Evolutionary conservation across 2,888 invertebrate genomes (phyloP).

Genomic region (Lypha dubia): DNA sequence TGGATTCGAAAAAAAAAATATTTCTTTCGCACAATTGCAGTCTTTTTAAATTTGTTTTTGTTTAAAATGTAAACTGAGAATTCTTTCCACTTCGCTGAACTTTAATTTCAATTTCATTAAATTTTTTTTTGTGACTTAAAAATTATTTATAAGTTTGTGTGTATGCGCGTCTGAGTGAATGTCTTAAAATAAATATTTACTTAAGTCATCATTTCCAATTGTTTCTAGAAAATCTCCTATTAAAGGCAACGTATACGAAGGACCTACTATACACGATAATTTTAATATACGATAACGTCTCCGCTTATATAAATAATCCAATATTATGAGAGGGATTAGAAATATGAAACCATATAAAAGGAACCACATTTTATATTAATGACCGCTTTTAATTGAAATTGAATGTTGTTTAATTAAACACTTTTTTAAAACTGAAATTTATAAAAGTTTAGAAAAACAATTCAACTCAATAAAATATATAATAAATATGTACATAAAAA

Average conservation of each 20-base stretch:
- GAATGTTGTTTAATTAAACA: constrained; percentile 33
- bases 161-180: not conserved
- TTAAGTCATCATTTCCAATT: constrained; percentile 55
- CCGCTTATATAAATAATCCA: constrained; percentile 62
- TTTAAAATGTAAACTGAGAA: no score
- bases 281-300: constrained; percentile 47
- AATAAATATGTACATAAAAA: no score
- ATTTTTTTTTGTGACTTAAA: no score
- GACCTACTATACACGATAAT: constrained; percentile 49
- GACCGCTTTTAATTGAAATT: constrained; percentile 5
- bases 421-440: constrained; percentile 36
- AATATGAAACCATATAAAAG: not conserved
- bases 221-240: constrained; percentile 54
- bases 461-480: not conserved
- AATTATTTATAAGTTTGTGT: no score
- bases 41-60: no score
- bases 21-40: no score
- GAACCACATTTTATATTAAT: constrained; percentile 45
- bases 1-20: no score
- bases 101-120: no score
- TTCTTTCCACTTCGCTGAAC: no score
- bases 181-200: constrained; percentile 46
- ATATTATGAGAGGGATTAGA: constrained; percentile 11
- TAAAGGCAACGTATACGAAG: constrained; percentile 53
- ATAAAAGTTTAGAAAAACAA: not conserved